Evolutionary conservation across 2,797 vertebrate species (phyloP).

Genomic region (Hephaestus fuliginosus): DNA sequence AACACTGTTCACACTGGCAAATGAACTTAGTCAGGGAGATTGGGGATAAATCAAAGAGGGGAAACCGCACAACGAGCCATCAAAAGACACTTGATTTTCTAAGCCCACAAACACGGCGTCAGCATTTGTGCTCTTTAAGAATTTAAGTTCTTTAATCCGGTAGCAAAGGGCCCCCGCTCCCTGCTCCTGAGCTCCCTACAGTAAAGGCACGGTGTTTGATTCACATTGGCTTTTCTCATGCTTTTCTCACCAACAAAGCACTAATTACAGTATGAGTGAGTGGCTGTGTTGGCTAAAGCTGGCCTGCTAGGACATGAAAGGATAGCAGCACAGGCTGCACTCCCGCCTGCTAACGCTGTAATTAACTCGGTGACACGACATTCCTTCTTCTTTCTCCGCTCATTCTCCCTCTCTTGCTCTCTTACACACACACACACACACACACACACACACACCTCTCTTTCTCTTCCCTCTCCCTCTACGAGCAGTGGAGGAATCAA

Average conservation of each 20-base stretch:
- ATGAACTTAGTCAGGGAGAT: constrained; percentile 19
- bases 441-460: not conserved
- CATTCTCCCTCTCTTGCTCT: not conserved
- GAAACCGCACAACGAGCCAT: constrained; percentile 58
- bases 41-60: constrained; percentile 51
- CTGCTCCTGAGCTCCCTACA: constrained; percentile 61
- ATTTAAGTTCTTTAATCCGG: constrained; percentile 73
- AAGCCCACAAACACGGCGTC: constrained; percentile 64
- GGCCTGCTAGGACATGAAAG: constrained; percentile 73
- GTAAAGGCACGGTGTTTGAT: constrained; percentile 66
- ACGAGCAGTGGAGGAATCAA: constrained; percentile 37
- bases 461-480: constrained; percentile 11
- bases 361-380: constrained; percentile 75
- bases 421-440: constrained; percentile 7
- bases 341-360: constrained; percentile 66
- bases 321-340: constrained; percentile 59
- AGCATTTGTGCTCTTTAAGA: constrained; percentile 70
- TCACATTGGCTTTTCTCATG: constrained; percentile 65
- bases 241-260: constrained; percentile 78
- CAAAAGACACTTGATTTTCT: constrained; percentile 65
- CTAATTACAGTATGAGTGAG: constrained; percentile 79
- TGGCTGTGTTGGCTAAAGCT: constrained; percentile 73
- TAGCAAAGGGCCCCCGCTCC: constrained; percentile 58
- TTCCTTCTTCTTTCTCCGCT: constrained; percentile 37
- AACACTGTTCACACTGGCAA: constrained; percentile 36